Conservation (phyloP, 2,888 invertebrate genomes). For the Spialia ferax region DNA sequence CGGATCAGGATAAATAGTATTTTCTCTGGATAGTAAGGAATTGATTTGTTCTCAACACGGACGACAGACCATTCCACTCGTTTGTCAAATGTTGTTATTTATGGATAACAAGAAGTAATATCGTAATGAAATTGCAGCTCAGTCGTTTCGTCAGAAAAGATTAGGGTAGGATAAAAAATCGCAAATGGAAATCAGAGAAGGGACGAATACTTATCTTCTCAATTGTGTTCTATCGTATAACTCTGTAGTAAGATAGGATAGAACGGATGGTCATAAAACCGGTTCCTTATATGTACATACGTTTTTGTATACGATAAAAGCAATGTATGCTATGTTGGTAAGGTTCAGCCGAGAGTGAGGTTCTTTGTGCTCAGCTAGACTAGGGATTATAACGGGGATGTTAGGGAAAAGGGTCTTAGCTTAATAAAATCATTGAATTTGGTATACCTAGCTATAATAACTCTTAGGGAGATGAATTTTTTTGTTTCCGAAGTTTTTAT, state of each 20-base stretch:
- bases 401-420: background rate
- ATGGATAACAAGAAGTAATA: conserved; percentile 20
- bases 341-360: background rate
- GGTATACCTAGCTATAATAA: too few relatives aligned
- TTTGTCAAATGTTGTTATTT: conserved; percentile 14
- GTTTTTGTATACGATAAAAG: conserved; percentile 1
- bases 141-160: conserved; percentile 6
- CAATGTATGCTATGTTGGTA: background rate
- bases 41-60: conserved; percentile 4
- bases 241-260: conserved; percentile 1
- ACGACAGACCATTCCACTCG: background rate
- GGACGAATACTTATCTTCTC: conserved; percentile 1
- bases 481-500: too few relatives aligned
- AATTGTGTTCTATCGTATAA: background rate
- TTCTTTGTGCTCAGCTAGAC: background rate
- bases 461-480: too few relatives aligned
- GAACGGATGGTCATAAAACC: conserved; percentile 1
- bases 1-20: conserved; percentile 7
- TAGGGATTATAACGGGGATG: background rate
- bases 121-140: conserved; percentile 16
- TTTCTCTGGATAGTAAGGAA: conserved; percentile 12
- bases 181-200: conserved; percentile 8
- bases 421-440: background rate
- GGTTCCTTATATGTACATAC: background rate
- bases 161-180: conserved; percentile 9